These are phyloP conservation scores for Drosophila pruinosa DNA, from an alignment of 1,140 invertebrate species.

Conservation along the genomic window DNA sequence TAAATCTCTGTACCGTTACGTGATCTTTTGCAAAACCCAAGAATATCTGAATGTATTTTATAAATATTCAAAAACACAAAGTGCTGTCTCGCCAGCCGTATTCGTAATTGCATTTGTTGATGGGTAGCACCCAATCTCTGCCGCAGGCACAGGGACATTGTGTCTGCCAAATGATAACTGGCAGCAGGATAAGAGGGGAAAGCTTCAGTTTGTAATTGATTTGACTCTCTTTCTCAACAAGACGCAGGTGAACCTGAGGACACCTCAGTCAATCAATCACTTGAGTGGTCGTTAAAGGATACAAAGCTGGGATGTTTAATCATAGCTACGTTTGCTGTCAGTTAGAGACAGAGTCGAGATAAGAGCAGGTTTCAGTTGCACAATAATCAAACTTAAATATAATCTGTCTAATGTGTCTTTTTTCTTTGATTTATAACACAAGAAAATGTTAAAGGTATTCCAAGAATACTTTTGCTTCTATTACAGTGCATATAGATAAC, in stretches of 20 bases:
- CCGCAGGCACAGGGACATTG: not conserved
- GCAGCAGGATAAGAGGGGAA: constrained; percentile 21
- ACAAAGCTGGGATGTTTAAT: not conserved
- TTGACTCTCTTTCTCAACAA: not conserved
- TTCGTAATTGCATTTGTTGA: constrained; percentile 18
- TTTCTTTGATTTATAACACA: not conserved
- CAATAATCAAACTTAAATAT: constrained; percentile 9
- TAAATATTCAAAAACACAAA: constrained; percentile 63
- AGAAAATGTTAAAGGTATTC: not conserved
- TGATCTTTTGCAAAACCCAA: constrained; percentile 49
- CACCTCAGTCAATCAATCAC: constrained; percentile 60
- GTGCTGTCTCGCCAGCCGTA: constrained; percentile 5
- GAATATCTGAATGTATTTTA: constrained; percentile 36
- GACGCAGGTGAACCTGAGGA: constrained; percentile 19
- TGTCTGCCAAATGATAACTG: constrained; percentile 36
- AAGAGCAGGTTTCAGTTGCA: not conserved
- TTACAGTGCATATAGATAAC: no score
- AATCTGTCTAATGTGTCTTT: not conserved
- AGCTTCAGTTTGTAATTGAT: constrained; percentile 6
- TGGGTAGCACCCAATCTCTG: constrained; percentile 9
- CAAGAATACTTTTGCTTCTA: no score
- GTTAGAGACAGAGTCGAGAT: not conserved
- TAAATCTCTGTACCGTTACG: constrained; percentile 52
- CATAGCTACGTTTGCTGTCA: not conserved
- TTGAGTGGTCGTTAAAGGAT: constrained; percentile 60